Base-by-base conservation (phyloP, 2,888 invertebrate species). In the Punctoribates punctum region DNA sequence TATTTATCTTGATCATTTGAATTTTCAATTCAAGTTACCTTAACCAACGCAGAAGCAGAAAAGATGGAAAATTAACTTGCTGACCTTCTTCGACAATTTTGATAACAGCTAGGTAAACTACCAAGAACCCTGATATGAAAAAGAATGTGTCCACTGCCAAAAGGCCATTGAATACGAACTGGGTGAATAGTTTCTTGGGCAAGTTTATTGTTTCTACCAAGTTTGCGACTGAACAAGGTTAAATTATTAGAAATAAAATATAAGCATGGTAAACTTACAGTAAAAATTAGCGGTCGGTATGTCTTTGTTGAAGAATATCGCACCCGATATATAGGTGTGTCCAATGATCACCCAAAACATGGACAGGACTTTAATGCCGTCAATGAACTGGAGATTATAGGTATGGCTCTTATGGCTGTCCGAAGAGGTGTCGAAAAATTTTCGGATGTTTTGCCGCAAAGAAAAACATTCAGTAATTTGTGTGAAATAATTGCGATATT, bases 151-250 rank as follows among this genome's bases (percentile, higher is more conserved):
- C n/a, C 11, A 75, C 75, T n/a, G 75, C 67, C 34, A 62, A 46
- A 25, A 67, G 67, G 17, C 75, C 75, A 25, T 75, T 75, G 42
- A 38, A 75, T 23, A 75, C 67, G 75, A 75, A 75, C 48, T 75
- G 75, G 23, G 62, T 75, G 34, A 46, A 51, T 13, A 75, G 20
- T 29, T 8, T n/a, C n/a, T 38, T 34, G 2, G 67, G 67, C 20
- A 67, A n/a, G n/a, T 38, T 38, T 8, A 38, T 34, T 11, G 42
- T 42, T 4, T 67, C 67, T 8, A 67, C 29, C 29, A 38, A 8
- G 38, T 67, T 67, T 38, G 15, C 34, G 9, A n/a, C 67, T 67
- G 42, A 13, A 15, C 9, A 9, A 60, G 25, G 25, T 60, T 25
- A 60, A 6, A 34, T 73, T 75, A 54, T 54, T 34, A 34, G 34